Evolutionary conservation across 1,140 invertebrate species (phyloP), one percentile per base, ranked within the genome.

Genomic region (Cotesia typhae): DNA sequence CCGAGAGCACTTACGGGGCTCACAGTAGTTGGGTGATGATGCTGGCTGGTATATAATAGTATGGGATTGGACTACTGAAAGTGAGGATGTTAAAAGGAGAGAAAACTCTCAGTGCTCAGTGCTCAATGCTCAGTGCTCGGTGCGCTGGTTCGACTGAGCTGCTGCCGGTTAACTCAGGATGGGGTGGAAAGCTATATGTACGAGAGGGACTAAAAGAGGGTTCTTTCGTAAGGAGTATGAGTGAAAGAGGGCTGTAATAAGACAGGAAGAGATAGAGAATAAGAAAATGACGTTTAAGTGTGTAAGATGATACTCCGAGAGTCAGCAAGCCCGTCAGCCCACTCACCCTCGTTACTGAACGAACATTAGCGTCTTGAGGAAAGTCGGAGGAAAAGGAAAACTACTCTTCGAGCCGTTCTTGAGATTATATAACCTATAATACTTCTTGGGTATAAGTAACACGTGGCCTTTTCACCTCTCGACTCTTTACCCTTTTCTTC

Each of bases 391-490:
- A 51, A 53, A 70, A 73, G 61, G 76, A 77, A 80, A 79, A 77
- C 68, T 70, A 73, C 74, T 77, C 74, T 55, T 51, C 70, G 67
- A 71, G 75, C 71, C 75, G 73, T 78, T 65, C 67, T 53, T 60
- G 63, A 78, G 75, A 74, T 81, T 79, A 80, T 78, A 73, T 72
- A 61, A 74, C 70, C 73, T 74, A 71, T 79, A 81, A 79, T 74
- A 69, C 55, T 70, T 74, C 61, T 71, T 55, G 67, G 68, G 59
- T 68, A 76, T 75, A 75, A 76, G 76, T 77, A 79, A 63, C 67
- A 72, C 72, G 65, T 71, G 60, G 75, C 74, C 75, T 76, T 72
- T 74, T 72, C 70, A 75, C 74, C 74, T 75, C 68, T 64, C 74
- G 70, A 75, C 67, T 63, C 68, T 75, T 20, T 28, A 17, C 17